phyloP scores from a whole-genome alignment of 2,113 vertebrate genomes.

The Chelonoidis abingdonii region DNA sequence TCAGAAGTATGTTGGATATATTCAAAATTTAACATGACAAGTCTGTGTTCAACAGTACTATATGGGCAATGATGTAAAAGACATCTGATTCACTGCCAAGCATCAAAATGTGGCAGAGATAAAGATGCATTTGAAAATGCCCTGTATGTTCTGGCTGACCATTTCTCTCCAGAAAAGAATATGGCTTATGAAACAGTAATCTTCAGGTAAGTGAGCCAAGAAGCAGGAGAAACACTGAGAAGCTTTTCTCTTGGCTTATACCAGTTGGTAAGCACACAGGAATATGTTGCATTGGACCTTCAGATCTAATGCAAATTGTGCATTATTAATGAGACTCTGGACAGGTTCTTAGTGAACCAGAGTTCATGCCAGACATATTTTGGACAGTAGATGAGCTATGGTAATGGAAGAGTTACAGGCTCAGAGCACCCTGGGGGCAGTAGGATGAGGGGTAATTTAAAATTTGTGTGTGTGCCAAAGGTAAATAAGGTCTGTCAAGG shows the following conservation, averaged over 20 bases:
- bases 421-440: background rate
- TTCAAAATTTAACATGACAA: conserved; percentile 32
- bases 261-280: background rate
- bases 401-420: background rate
- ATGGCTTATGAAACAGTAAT: conserved; percentile 47
- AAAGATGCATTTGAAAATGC: conserved; percentile 56
- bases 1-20: conserved; percentile 3
- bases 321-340: conserved; percentile 37
- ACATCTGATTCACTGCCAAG: background rate
- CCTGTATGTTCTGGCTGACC: conserved; percentile 42
- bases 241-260: background rate
- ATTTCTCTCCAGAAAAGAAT: conserved; percentile 45
- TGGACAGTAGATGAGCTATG: conserved; percentile 20
- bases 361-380: conserved; percentile 38
- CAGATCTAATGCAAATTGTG: conserved; percentile 52
- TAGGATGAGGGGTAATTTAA: background rate
- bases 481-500: background rate
- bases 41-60: conserved; percentile 24
- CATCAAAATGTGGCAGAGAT: conserved; percentile 37
- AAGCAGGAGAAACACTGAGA: conserved; percentile 3
- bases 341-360: conserved; percentile 31
- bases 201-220: conserved; percentile 25
- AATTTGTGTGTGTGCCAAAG: conserved; percentile 33
- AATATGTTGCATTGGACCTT: conserved; percentile 34
- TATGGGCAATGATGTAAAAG: conserved; percentile 35